These are phyloP conservation scores for Agriotes lineatus DNA, from an alignment of 2,888 invertebrate species.

Conservation along the genomic window DNA sequence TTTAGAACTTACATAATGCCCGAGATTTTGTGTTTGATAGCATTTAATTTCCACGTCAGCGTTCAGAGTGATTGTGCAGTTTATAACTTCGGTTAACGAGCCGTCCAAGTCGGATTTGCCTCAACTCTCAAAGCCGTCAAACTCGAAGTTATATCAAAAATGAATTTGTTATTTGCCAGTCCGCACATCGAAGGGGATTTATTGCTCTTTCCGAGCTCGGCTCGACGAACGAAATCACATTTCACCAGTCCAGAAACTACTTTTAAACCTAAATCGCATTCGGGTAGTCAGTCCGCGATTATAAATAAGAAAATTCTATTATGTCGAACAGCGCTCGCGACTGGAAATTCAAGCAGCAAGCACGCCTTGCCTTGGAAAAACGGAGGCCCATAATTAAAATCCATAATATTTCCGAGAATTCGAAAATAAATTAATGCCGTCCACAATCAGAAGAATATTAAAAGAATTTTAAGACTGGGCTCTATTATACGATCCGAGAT, in stretches of 20 bases:
- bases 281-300: constrained; percentile 23
- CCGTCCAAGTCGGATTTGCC: constrained; percentile 14
- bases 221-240: constrained; percentile 35
- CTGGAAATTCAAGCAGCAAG: constrained; percentile 15
- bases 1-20: constrained; percentile 45
- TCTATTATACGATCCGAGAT: constrained; percentile 55
- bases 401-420: constrained; percentile 39
- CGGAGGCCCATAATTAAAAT: constrained; percentile 42
- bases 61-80: constrained; percentile 36
- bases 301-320: constrained; percentile 35
- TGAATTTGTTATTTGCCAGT: constrained; percentile 34
- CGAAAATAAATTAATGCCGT: constrained; percentile 46
- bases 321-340: constrained; percentile 12
- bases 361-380: too few relatives aligned
- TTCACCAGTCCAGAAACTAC: constrained; percentile 38
- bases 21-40: constrained; percentile 43
- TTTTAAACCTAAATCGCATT: constrained; percentile 34
- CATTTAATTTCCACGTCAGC: constrained; percentile 39
- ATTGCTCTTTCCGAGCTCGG: constrained; percentile 31
- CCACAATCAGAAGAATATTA: constrained; percentile 51
- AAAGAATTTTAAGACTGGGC: constrained; percentile 51
- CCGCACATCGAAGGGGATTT: constrained; percentile 32
- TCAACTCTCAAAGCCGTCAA: constrained; percentile 1
- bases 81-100: constrained; percentile 32
- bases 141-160: constrained; percentile 34